Conservation (phyloP, 2,113 vertebrate genomes). For the Sciurus niger region DNA sequence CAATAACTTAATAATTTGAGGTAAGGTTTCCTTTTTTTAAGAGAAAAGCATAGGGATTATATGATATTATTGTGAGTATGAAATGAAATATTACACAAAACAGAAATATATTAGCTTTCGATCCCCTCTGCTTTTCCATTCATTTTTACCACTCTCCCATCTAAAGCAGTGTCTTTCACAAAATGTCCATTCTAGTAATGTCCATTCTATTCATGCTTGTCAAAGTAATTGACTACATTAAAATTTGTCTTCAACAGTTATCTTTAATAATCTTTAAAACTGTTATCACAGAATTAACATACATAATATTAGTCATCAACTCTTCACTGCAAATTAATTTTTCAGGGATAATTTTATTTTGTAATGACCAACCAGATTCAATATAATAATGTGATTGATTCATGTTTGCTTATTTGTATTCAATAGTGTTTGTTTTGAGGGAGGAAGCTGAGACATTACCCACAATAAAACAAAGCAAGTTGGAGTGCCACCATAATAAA, state of each 20-base stretch:
- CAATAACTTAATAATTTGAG: not conserved
- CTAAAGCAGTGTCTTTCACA: not conserved
- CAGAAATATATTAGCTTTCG: not conserved
- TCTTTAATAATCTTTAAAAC: constrained; percentile 20
- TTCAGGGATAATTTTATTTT: not conserved
- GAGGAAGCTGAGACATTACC: not conserved
- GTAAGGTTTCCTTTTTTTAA: not conserved
- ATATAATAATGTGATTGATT: not conserved
- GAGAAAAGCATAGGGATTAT: not conserved
- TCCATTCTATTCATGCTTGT: not conserved
- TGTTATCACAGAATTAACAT: not conserved
- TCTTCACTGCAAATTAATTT: not conserved
- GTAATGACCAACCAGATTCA: not conserved
- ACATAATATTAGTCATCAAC: not conserved
- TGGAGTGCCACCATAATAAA: not conserved
- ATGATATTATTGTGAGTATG: not conserved
- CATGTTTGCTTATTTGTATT: not conserved
- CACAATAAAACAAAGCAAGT: not conserved
- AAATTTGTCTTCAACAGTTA: not conserved
- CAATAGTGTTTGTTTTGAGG: not conserved
- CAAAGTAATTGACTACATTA: not conserved
- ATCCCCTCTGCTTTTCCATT: not conserved
- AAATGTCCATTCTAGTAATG: not conserved
- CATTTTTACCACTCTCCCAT: not conserved
- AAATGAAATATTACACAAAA: not conserved